A percentile compares a stretch with the other conserved stretches of the same genome.
These are phyloP conservation scores for Heliconius congener DNA, from an alignment of 1,140 invertebrate species.

Conservation along the genomic window DNA sequence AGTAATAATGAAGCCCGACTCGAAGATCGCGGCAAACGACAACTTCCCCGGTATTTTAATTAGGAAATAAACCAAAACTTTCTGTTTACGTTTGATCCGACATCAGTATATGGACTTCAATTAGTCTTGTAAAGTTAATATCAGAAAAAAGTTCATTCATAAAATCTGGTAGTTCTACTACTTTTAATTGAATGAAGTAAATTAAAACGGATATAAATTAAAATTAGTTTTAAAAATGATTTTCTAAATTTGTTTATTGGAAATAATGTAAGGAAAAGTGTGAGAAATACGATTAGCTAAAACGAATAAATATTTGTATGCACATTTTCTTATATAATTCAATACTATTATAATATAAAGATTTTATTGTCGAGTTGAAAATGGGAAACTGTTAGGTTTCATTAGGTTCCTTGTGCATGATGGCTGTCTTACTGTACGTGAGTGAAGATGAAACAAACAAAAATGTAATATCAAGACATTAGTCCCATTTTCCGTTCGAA, in stretches of 20 bases:
- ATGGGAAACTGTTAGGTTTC: too few relatives aligned
- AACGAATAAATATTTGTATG: too few relatives aligned
- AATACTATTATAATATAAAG: too few relatives aligned
- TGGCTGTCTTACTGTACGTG: not conserved
- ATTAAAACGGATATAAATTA: not conserved
- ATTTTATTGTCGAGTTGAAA: not conserved
- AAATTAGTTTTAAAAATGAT: not conserved
- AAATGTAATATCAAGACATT: not conserved
- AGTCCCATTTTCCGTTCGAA: not conserved
- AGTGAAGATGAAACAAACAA: not conserved
- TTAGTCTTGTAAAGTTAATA: slow-evolving; percentile 19
- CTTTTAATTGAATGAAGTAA: not conserved
- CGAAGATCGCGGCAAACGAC: not conserved
- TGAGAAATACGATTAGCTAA: too few relatives aligned
- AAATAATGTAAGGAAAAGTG: not conserved
- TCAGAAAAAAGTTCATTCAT: not conserved
- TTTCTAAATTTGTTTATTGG: not conserved
- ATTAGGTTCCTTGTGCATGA: not conserved
- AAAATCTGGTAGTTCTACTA: not conserved
- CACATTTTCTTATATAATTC: too few relatives aligned
- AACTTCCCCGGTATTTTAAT: not conserved
- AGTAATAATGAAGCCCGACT: slow-evolving; percentile 10
- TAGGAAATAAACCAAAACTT: slow-evolving; percentile 7
- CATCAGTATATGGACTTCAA: slow-evolving; percentile 16
- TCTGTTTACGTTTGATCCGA: slow-evolving; percentile 10